Evolutionary conservation across 2,797 vertebrate genomes (phyloP), one percentile per base, ranked within the genome.

Genomic region (Distichodus sexfasciatus): DNA sequence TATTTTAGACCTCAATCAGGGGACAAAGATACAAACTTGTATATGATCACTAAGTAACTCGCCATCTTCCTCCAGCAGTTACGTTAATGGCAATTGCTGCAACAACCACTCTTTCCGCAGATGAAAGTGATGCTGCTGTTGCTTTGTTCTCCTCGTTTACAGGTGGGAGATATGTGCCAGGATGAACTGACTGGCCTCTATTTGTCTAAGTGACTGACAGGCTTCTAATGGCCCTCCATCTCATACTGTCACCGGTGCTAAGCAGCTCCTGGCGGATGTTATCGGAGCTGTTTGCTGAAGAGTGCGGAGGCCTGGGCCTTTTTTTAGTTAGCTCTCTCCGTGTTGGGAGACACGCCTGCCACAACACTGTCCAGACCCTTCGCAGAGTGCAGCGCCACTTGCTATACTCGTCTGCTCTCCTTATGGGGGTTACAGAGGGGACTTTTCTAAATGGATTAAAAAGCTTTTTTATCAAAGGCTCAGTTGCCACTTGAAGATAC

Each of bases 351-450:
- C 83, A 87, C 88, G 85, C 71, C 59, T 79, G 77, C 74, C 76
- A 69, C 84, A 89, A 92, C 88, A 91, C 84, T 89, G 83, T 91
- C 90, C 90, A 90, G 89, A 89, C 79, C 75, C 81, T 74, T 79
- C 44, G 70, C 81, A 81, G 35, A 87, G 83, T 82, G 83, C 72
- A 74, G 77, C 82, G 83, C 77, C 74, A 79, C 82, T 79, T 80
- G 82, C 53, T 57, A 62, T 60, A 43, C 60, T 61, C 35, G 53
- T 50, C 66, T 29, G 24, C 6, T 26, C 75, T 78, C 77, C 78
- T 11, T 59, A 75, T 78, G 79, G 82, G 75, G 83, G 80, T 57
- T 53, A 62, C 65, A 46, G 29, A 41, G 50, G 81, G 82, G 87
- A 85, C 82, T 75, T 66, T 86, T 87, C 83, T 85, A 78, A 67